Evolutionary conservation across 2,113 vertebrate genomes (phyloP).

Genomic region (Ranitomeya imitator): DNA sequence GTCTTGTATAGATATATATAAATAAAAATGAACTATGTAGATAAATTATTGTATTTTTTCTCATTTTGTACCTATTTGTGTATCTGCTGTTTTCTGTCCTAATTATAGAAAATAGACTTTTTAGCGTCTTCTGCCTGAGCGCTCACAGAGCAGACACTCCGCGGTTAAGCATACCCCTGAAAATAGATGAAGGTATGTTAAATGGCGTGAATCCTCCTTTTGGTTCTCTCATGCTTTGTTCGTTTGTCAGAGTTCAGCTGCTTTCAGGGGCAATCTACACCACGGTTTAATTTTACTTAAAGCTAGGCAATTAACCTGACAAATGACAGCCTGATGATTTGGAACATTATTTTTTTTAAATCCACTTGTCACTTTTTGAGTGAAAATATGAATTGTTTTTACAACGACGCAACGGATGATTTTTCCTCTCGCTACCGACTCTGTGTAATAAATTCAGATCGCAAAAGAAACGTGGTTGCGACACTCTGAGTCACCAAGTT

Average conservation of each 20-base stretch:
- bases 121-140: slow-evolving; percentile 8
- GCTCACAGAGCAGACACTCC: slow-evolving; percentile 17
- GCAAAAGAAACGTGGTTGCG: slow-evolving; percentile 14
- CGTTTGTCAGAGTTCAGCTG: slow-evolving; percentile 59
- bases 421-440: slow-evolving; percentile 24
- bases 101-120: slow-evolving; percentile 28
- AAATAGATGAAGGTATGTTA: slow-evolving; percentile 57
- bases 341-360: slow-evolving; percentile 61
- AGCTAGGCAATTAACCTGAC: slow-evolving; percentile 63
- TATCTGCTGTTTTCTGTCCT: slow-evolving; percentile 19
- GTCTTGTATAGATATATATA: not conserved
- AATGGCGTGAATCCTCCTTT: slow-evolving; percentile 52
- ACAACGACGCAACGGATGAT: not conserved
- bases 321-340: slow-evolving; percentile 60
- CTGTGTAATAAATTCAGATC: slow-evolving; percentile 43
- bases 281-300: slow-evolving; percentile 67
- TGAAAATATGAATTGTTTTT: slow-evolving; percentile 53
- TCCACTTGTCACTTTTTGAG: slow-evolving; percentile 53
- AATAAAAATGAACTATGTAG: not conserved
- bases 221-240: slow-evolving; percentile 52
- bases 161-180: slow-evolving; percentile 60
- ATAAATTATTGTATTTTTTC: not conserved
- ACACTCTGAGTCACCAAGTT: slow-evolving; percentile 52
- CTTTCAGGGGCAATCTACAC: slow-evolving; percentile 62
- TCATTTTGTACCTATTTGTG: not conserved